Evolutionary conservation across 2,113 vertebrate species (phyloP).

Genomic region (Menura novaehollandiae): DNA sequence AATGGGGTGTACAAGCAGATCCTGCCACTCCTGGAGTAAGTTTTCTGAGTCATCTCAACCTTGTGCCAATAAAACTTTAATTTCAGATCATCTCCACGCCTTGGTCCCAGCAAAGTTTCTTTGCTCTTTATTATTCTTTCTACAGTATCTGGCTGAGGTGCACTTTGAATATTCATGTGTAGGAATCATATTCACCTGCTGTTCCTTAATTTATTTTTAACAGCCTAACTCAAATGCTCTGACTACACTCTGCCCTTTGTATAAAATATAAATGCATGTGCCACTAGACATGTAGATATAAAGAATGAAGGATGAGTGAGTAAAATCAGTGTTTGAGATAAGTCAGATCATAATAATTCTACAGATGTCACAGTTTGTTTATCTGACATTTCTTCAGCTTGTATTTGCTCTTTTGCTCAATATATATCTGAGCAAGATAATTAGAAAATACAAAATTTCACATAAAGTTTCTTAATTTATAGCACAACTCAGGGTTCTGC

Average conservation of each 20-base stretch:
- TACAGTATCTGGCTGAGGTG: background rate
- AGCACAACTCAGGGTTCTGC: background rate
- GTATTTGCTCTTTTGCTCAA: background rate
- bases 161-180: slow-evolving; percentile 49
- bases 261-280: slow-evolving; percentile 27
- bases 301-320: slow-evolving; percentile 11
- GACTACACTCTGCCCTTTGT: slow-evolving; percentile 33
- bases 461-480: background rate
- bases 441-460: background rate
- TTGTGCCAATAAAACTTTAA: background rate
- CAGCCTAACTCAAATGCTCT: slow-evolving; percentile 17
- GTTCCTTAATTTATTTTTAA: slow-evolving; percentile 58
- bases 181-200: slow-evolving; percentile 40
- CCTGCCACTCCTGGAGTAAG: background rate
- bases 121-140: slow-evolving; percentile 22
- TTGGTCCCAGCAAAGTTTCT: background rate
- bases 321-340: background rate
- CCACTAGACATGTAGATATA: background rate
- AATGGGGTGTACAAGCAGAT: background rate
- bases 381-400: background rate
- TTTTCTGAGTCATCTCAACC: background rate
- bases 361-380: background rate
- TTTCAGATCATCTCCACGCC: background rate
- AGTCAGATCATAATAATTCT: background rate
- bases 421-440: background rate